A percentile compares a stretch with the other conserved stretches of the same genome.
Evolutionary conservation across 2,797 vertebrate species (phyloP).

Genomic region (Lepus townsendii): DNA sequence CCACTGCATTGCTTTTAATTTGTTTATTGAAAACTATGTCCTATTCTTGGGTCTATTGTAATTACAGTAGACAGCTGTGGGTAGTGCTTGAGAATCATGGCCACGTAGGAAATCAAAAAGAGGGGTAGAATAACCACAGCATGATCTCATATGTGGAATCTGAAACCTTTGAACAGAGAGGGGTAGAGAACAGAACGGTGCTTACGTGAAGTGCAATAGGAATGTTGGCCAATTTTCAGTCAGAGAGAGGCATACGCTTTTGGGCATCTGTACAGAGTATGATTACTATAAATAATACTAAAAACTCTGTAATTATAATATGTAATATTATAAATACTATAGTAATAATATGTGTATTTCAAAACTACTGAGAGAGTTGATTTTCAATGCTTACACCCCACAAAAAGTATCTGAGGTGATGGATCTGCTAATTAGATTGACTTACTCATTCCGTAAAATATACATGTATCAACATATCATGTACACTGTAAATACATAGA

Average conservation of each 20-base stretch:
- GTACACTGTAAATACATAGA: too few species aligned
- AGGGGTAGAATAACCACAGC: neutral
- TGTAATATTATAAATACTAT: too few species aligned
- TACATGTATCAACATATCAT: neutral
- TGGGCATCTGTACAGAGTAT: neutral
- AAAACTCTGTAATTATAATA: too few species aligned
- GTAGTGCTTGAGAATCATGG: neutral
- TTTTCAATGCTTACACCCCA: neutral
- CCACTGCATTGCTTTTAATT: neutral
- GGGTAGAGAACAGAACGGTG: neutral
- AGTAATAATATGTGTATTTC: neutral
- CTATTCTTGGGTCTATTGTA: neutral
- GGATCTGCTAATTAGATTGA: neutral
- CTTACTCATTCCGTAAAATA: neutral
- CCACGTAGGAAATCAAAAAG: neutral
- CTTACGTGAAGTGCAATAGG: fast-evolving
- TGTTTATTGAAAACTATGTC: neutral
- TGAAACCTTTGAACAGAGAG: neutral
- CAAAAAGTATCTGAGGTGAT: neutral
- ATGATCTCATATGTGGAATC: neutral
- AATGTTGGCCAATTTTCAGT: neutral
- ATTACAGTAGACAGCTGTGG: neutral
- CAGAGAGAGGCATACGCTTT: neutral
- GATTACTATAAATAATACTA: neutral
- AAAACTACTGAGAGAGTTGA: neutral